Evolutionary conservation across 2,797 vertebrate genomes (phyloP), one percentile per base, ranked within the genome.

Genomic region (Rhinoraja longicauda): DNA sequence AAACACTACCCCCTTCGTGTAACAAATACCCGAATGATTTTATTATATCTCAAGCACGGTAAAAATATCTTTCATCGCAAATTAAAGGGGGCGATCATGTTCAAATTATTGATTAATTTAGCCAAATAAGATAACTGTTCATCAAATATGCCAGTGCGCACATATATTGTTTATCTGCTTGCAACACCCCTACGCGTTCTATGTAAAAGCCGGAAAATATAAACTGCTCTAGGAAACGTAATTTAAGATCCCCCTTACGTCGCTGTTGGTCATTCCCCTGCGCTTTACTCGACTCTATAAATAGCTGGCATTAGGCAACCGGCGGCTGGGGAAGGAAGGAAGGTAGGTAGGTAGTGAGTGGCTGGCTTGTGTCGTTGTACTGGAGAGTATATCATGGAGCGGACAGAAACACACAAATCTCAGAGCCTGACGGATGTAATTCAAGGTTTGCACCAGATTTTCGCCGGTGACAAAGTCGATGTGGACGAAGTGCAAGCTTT

Each of bases 401-500:
- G 96, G 57, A 98, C 97, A 29, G 96, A 98, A 93, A 94, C 97
- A 77, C 94, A 96, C 90, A 98, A 98, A 95, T 97, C 97, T 4
- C 95, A 95, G 93, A 97, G 95, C 7, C 95, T 99, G 94, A 94
- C 97, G 0, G 98, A 99, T 13, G 96, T 99, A 93, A 96, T 98
- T 84, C 94, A 96, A 94, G 94, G 96, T 93, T 97, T 99, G 94
- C 97, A 98, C 77, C 94, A 96, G 12, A 96, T 98, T 84, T 99
- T 99, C 93, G 95, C 97, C 7, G 95, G 96, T 88, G 97, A 99
- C 93, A 93, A 86, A 93, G 94, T 99, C 93, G 97, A 98, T 93
- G 95, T 98, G 26, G 98, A 98, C 9, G 98, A 99, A 94, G 98
- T 99, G 92, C 97, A 98, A 93, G 94, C 94, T 53, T 94, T 98